These are phyloP conservation scores for Leucoma salicis DNA, from an alignment of 2,888 invertebrate species.

Conservation along the genomic window DNA sequence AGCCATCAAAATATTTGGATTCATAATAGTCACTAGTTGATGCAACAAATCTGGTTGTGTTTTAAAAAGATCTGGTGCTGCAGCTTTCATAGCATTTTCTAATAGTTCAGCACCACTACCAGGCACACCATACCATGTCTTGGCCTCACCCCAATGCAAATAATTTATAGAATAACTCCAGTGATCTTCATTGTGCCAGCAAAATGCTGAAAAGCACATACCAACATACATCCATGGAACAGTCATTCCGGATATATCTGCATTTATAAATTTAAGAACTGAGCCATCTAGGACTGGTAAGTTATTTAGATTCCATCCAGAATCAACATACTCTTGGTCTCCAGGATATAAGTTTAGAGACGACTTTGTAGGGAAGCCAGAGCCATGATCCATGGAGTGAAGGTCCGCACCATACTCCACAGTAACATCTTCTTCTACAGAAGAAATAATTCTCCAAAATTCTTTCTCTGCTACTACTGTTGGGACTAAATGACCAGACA, in stretches of 20 bases:
- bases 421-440: slow-evolving; percentile 87
- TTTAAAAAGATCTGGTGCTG: slow-evolving; percentile 88
- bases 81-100: slow-evolving; percentile 86
- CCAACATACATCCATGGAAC: slow-evolving; percentile 93
- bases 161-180: slow-evolving; percentile 93
- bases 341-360: slow-evolving; percentile 83
- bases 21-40: slow-evolving; percentile 90
- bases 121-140: slow-evolving; percentile 92
- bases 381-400: slow-evolving; percentile 88
- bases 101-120: slow-evolving; percentile 86
- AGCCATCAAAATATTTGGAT: slow-evolving; percentile 86
- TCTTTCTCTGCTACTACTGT: slow-evolving; percentile 85
- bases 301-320: slow-evolving; percentile 90
- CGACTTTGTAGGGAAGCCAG: slow-evolving; percentile 87
- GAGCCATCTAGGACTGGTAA: slow-evolving; percentile 87
- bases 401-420: slow-evolving; percentile 92
- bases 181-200: slow-evolving; percentile 93
- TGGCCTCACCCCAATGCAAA: slow-evolving; percentile 91
- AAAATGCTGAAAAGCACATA: slow-evolving; percentile 92
- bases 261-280: slow-evolving; percentile 87
- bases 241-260: slow-evolving; percentile 88
- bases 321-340: slow-evolving; percentile 84
- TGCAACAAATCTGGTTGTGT: slow-evolving; percentile 89
- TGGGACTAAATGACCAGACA: slow-evolving; percentile 85
- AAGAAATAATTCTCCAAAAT: slow-evolving; percentile 89